Evolutionary conservation across 2,888 invertebrate genomes (phyloP).

Genomic region (Monoplex corrugatus): DNA sequence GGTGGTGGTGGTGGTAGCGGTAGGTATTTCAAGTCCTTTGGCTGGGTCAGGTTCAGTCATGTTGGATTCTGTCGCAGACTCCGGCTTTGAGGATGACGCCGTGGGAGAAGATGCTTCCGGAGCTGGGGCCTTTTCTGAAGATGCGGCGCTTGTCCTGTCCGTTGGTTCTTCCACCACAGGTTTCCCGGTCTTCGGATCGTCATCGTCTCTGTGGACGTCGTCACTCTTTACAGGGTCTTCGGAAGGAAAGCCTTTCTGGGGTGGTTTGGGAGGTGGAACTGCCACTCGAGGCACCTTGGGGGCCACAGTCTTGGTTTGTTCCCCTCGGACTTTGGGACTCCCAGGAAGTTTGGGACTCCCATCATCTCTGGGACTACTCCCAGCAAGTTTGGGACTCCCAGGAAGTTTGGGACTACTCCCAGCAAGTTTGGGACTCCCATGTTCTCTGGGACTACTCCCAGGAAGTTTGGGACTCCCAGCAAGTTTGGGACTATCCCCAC

Average conservation of each 20-base stretch:
- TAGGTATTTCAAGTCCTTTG: background rate
- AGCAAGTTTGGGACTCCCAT: background rate
- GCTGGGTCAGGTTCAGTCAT: too few species aligned
- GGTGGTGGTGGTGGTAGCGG: background rate
- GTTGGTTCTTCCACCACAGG: background rate
- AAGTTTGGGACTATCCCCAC: background rate
- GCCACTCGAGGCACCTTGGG: background rate
- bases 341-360: background rate
- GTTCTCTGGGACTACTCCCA: background rate
- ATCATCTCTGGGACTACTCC: background rate
- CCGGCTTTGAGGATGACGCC: background rate
- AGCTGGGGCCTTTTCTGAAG: background rate
- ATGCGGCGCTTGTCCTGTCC: background rate
- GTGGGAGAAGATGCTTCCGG: background rate
- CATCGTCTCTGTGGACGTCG: background rate
- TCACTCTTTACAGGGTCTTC: background rate
- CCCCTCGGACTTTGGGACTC: background rate
- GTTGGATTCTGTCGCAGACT: too few species aligned
- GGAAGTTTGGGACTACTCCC: background rate
- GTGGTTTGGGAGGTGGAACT: background rate
- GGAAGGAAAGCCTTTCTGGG: background rate
- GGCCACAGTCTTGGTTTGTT: background rate
- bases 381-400: background rate
- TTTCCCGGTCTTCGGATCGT: background rate
- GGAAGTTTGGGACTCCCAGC: background rate